These are phyloP conservation scores for Nanorana parkeri DNA, from an alignment of 2,113 vertebrate species.

Conservation along the genomic window DNA sequence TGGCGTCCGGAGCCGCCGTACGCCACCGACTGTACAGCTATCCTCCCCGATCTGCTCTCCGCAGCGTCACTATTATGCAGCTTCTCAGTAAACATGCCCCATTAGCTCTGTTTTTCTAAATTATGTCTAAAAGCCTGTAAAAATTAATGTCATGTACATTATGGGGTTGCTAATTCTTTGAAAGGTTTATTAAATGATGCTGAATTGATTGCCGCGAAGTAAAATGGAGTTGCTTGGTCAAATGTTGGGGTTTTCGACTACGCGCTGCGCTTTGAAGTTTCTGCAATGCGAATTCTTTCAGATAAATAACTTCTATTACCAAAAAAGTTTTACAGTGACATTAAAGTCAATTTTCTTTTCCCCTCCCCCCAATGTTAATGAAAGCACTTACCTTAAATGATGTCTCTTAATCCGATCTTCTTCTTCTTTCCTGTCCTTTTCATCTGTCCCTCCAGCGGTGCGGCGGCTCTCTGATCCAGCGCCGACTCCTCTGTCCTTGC, in stretches of 20 bases:
- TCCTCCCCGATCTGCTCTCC: no score
- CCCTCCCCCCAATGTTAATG: no score
- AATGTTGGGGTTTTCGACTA: background rate
- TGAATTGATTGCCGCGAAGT: conserved; percentile 27
- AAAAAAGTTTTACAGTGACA: no score
- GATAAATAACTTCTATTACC: no score
- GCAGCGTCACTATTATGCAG: background rate
- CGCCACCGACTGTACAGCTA: no score
- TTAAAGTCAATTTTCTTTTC: no score
- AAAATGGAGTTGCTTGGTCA: background rate
- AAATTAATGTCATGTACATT: conserved; percentile 45
- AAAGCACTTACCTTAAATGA: no score
- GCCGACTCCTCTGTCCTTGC: no score
- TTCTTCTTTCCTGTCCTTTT: no score
- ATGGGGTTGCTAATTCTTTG: conserved; percentile 19
- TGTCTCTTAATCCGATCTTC: no score
- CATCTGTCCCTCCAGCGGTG: no score
- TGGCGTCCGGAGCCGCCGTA: background rate
- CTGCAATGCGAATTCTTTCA: background rate
- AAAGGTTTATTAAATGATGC: conserved; percentile 39
- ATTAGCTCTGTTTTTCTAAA: conserved; percentile 20
- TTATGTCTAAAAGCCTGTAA: conserved; percentile 33
- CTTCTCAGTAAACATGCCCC: background rate
- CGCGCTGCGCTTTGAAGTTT: background rate
- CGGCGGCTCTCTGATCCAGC: no score